Base-by-base conservation (phyloP, 1,140 invertebrate species). In the Calliopsis andreniformis region DNA sequence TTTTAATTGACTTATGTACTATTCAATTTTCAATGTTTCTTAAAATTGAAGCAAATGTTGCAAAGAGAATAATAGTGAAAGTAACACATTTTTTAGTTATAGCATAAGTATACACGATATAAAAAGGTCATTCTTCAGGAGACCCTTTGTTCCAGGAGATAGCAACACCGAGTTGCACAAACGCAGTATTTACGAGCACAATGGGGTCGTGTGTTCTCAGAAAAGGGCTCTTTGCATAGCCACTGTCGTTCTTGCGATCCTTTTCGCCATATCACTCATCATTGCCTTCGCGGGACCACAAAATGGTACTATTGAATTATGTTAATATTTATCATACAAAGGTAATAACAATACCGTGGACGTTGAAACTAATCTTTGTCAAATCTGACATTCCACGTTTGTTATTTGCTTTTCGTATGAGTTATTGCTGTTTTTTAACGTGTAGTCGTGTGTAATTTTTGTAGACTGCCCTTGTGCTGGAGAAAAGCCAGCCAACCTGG, bases 241-340 rank as follows among this genome's bases (percentile, higher is more conserved):
- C 35, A 95, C 95, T 14, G 89, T 96, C 35, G 95, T 97, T 30
- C 95, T 98, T 84, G 93, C 95, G 3, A 94, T 96, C 43, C 94
- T 98, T 78, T 95, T 98, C 84, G 92, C 95, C 62, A 95, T 97
- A 81, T 96, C 97, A 58, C 92, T 98, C 73, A 95, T 98, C 76
- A 97, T 98, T 78, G 97, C 97, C 58, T 98, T 98, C 89, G 97
- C 97, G 62, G 95, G 96, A 87, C 96, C 97, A 76, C 95, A 95
- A 91, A 93, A 94, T 87, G 94, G 95, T 95, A 90, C 14, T 66
- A 23, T 51, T 53, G 47, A 39, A 4, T 64, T 30, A 3, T 42
- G 32, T 58, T 39, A 14, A 35, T 3, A 2, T 16, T 45, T 43
- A 10, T n/a, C 6, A 8, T 14, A 10, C 3, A 64, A n/a, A 12